These are phyloP conservation scores for Maconellicoccus hirsutus DNA, from an alignment of 1,140 invertebrate genomes.

Conservation along the genomic window DNA sequence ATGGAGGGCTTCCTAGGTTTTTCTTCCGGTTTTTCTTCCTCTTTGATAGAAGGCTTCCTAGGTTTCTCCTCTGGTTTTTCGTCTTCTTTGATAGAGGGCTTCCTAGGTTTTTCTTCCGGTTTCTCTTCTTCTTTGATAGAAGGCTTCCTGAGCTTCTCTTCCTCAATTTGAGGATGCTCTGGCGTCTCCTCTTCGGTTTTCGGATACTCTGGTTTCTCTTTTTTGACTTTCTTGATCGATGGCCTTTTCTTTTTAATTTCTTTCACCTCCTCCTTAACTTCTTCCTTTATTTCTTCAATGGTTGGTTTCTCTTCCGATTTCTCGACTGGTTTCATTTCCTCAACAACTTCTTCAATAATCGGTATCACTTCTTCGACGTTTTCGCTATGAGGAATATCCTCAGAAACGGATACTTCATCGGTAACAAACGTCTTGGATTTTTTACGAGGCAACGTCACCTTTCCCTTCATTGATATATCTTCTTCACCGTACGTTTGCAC, in stretches of 20 bases:
- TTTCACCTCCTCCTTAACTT: not conserved
- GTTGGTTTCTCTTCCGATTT: not conserved
- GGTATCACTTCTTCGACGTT: not conserved
- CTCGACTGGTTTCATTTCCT: not conserved
- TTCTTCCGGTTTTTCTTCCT: slow-evolving; percentile 27
- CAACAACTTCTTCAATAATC: not conserved
- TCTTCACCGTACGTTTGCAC: slow-evolving; percentile 72
- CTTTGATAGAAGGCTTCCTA: slow-evolving; percentile 27
- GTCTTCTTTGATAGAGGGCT: not conserved
- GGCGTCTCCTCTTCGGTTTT: not conserved
- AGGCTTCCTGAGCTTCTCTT: slow-evolving; percentile 2
- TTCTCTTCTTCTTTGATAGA: not conserved
- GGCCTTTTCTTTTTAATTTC: not conserved
- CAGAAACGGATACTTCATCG: slow-evolving; percentile 13
- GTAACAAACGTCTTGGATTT: slow-evolving; percentile 32
- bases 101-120: slow-evolving; percentile 25
- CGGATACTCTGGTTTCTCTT: not conserved
- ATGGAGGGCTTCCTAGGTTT: slow-evolving; percentile 27
- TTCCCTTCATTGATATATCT: slow-evolving; percentile 70
- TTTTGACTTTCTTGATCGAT: not conserved
- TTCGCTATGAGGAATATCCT: not conserved
- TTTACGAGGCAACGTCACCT: slow-evolving; percentile 59
- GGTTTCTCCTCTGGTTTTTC: slow-evolving; percentile 19
- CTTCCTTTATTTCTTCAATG: not conserved
- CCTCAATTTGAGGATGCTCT: not conserved